Conservation (phyloP, 2,888 invertebrate species). For the Linhomoeus sp. region DNA sequence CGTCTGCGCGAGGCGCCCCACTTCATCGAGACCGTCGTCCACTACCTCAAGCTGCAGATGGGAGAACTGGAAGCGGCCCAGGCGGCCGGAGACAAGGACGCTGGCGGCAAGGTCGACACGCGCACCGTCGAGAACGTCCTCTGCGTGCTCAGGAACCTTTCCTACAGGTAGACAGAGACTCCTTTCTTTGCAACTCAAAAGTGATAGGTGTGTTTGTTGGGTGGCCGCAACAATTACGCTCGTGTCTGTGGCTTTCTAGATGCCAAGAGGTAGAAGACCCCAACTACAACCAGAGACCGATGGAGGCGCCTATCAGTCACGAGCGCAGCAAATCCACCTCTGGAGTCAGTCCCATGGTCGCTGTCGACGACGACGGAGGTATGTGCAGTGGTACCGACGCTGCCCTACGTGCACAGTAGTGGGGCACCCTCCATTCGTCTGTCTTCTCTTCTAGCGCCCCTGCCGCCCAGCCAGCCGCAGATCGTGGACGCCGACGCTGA, state of each 20-base stretch:
- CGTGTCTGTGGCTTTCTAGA: constrained; percentile 27
- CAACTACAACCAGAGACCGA: constrained; percentile 77
- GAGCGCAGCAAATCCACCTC: neutral
- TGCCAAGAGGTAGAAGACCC: constrained; percentile 98
- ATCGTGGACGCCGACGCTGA: constrained; percentile 20
- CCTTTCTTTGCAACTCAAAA: too few relatives aligned
- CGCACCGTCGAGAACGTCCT: constrained; percentile 98
- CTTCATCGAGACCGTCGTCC: constrained; percentile 73
- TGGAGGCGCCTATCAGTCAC: constrained; percentile 46
- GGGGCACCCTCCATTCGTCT: neutral
- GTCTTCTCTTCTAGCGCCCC: neutral
- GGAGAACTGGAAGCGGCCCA: constrained; percentile 6
- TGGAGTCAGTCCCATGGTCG: too few relatives aligned
- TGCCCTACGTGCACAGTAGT: too few relatives aligned
- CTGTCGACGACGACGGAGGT: too few relatives aligned
- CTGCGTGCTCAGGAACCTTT: constrained; percentile 82
- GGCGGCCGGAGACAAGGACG: too few relatives aligned
- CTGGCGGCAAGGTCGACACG: constrained; percentile 55
- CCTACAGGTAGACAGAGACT: constrained; percentile 39
- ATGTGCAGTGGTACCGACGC: too few relatives aligned
- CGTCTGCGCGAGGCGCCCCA: constrained; percentile 75
- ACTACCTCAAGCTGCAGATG: constrained; percentile 66
- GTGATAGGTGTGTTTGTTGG: too few relatives aligned
- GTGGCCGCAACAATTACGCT: too few relatives aligned
- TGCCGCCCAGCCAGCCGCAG: constrained; percentile 4